Base-by-base conservation (phyloP, 2,888 invertebrate species). In the Oligia strigilis region DNA sequence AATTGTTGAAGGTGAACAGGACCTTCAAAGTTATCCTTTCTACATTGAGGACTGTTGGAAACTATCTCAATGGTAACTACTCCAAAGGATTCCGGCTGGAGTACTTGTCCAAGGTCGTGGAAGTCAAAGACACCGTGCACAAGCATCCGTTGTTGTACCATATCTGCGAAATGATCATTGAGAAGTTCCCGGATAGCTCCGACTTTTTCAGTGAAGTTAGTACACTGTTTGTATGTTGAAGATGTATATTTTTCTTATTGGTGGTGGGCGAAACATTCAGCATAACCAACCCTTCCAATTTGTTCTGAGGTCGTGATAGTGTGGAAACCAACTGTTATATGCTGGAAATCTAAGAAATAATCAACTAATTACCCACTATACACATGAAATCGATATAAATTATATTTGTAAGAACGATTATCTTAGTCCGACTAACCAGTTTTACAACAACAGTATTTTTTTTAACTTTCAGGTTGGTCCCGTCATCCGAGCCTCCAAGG, bases 51-150 rank as follows among this genome's bases (percentile, higher is more conserved):
- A 98, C 99, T 76, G 98, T 99, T 90, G 99, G 99, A 89, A 99
- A 99, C 96, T 99, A 99, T 94, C 97, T 99, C 82, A 99, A 99
- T 94, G 99, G 99, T 77, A 98, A 98, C 91, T 98, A 98, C 92
- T 99, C 99, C 62, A 99, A 99, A 96, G 99, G 99, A 49, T 99
- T 99, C 97, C 99, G 99, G 94, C 98, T 99, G 89, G 99, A 99
- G 92, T 99, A 99, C 96, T 97, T 99, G 91, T 98, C 99, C 71
- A 99, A 99, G 97, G 99, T 99, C 91, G 99, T 99, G 92, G 99
- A 99, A 97, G 99, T 99, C 67, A 99, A 99, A 97, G 99, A 99
- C 95, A 99, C 99, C 0, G 99, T 99, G 65, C 99, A 99, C 95
- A 99, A 99, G 95, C 99, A 99, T 96, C 99, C 99, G 11, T 97